These are phyloP conservation scores for Magallana ariakensis DNA, from an alignment of 1,140 invertebrate genomes.

Conservation along the genomic window DNA sequence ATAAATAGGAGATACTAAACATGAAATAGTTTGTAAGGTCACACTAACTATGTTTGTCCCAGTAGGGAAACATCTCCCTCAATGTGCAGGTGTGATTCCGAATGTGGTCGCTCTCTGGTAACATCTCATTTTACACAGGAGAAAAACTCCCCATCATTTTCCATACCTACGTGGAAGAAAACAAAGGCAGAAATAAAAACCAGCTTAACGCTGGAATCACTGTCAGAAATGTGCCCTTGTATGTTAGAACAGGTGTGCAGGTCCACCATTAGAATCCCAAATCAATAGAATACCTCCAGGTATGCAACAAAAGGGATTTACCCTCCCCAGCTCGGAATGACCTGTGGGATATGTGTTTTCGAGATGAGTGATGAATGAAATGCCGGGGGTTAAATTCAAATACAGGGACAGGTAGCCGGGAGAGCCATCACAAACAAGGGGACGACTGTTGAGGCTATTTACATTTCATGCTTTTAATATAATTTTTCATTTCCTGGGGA, in stretches of 20 bases:
- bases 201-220: neutral
- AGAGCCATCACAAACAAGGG: neutral
- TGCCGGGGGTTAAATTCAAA: neutral
- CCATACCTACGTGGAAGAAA: neutral
- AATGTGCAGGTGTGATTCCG: neutral
- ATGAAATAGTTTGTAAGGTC: neutral
- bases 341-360: neutral
- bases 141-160: neutral
- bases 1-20: constrained; percentile 8
- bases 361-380: constrained; percentile 2
- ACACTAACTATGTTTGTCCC: neutral
- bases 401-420: neutral
- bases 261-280: neutral
- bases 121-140: neutral
- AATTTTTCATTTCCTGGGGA: neutral
- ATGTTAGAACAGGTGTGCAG: constrained; percentile 7
- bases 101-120: neutral
- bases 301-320: constrained; percentile 33
- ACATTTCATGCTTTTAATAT: neutral
- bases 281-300: constrained; percentile 29
- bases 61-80: neutral
- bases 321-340: neutral
- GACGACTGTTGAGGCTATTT: neutral
- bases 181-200: neutral
- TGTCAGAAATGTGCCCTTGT: neutral